These are phyloP conservation scores for Merodon equestris DNA, from an alignment of 2,888 invertebrate species.

Conservation along the genomic window DNA sequence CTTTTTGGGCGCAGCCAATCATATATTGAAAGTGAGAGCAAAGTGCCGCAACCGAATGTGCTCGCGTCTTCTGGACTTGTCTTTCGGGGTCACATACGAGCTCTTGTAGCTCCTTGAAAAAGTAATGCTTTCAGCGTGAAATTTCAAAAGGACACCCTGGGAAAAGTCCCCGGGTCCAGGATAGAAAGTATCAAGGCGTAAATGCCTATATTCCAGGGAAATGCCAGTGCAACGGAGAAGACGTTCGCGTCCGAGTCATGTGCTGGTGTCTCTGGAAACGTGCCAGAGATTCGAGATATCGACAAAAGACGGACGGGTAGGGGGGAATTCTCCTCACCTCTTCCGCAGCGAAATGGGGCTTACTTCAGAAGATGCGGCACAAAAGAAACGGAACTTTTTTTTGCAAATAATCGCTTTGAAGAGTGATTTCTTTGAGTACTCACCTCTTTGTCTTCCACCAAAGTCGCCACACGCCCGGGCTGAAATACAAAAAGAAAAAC, in stretches of 20 bases:
- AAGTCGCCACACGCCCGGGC: slow-evolving; percentile 95
- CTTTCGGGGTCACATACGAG: slow-evolving; percentile 79
- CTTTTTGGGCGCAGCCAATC: slow-evolving; percentile 55
- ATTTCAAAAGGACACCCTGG: slow-evolving; percentile 73
- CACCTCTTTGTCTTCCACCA: slow-evolving; percentile 90
- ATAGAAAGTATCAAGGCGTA: slow-evolving; percentile 79
- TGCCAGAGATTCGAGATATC: slow-evolving; percentile 77
- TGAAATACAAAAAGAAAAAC: slow-evolving; percentile 80
- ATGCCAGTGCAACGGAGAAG: slow-evolving; percentile 74
- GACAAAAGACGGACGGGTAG: slow-evolving; percentile 68
- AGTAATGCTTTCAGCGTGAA: slow-evolving; percentile 2
- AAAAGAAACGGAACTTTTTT: slow-evolving; percentile 59
- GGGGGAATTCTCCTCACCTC: slow-evolving; percentile 43
- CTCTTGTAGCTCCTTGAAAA: slow-evolving; percentile 75
- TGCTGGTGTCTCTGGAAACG: slow-evolving; percentile 76
- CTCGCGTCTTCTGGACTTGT: slow-evolving; percentile 77
- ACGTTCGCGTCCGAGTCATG: slow-evolving; percentile 72
- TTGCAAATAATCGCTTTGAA: not conserved
- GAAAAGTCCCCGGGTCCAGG: slow-evolving; percentile 79
- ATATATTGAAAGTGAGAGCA: slow-evolving; percentile 24
- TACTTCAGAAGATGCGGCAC: slow-evolving; percentile 74
- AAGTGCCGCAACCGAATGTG: not conserved
- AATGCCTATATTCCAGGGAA: slow-evolving; percentile 77
- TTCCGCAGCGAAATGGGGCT: slow-evolving; percentile 76
- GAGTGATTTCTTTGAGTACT: slow-evolving; percentile 76